A percentile compares a stretch with the other conserved stretches of the same genome.
Conservation (phyloP, 2,113 vertebrate species). For the Mohoua ochrocephala region DNA sequence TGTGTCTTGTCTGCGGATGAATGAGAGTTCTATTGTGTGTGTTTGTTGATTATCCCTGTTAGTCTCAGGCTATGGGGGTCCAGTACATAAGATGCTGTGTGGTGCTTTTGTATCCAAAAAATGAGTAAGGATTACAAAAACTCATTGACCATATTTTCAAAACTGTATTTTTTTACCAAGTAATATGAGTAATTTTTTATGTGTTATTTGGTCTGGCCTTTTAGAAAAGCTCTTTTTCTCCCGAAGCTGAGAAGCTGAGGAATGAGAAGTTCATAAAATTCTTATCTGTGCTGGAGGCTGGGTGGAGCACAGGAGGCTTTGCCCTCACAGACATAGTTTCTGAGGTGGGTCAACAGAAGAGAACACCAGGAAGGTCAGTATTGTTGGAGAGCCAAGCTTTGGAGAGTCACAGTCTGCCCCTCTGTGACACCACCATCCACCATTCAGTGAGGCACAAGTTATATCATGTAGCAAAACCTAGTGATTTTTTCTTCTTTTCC, state of each 20-base stretch:
- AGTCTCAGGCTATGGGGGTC: background rate
- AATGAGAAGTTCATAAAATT: background rate
- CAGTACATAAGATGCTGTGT: background rate
- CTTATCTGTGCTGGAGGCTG: background rate
- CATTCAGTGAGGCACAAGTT: background rate
- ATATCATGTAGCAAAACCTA: background rate
- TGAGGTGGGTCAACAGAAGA: background rate
- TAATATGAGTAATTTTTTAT: background rate
- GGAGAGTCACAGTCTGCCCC: background rate
- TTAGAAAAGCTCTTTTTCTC: background rate
- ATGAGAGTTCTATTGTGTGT: background rate
- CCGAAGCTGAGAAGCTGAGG: background rate
- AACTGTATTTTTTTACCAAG: background rate
- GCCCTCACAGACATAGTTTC: rapidly evolving
- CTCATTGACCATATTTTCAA: background rate
- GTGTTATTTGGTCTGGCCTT: background rate
- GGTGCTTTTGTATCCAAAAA: background rate
- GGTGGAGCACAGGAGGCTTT: background rate
- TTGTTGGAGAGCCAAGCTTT: background rate
- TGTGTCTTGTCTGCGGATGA: background rate
- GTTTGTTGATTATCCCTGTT: background rate
- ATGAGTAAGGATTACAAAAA: background rate
- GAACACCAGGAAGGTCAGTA: background rate
- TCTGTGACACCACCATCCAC: background rate
- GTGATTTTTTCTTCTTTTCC: background rate